Percentiles rank a stretch among this genome's conserved stretches.
phyloP scores from a whole-genome alignment of 2,797 vertebrate genomes.

The Chelidonichthys spinosus region DNA sequence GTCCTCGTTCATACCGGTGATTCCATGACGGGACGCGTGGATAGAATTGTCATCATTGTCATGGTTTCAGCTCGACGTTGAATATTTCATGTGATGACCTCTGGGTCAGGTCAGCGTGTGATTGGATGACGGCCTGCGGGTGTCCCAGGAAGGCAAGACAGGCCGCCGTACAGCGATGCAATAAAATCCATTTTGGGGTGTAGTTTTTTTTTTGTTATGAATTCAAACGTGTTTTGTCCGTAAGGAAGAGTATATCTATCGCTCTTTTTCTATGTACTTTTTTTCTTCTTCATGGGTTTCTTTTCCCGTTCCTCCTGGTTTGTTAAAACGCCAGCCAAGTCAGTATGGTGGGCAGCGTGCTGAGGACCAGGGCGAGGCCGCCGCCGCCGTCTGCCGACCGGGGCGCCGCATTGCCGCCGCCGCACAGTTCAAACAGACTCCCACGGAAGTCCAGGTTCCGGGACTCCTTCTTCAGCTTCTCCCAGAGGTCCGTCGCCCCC shows the following conservation, averaged over 20 bases:
- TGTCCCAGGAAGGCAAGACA: conserved; percentile 60
- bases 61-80: conserved; percentile 70
- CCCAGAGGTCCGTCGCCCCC: conserved; percentile 96
- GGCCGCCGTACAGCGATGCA: conserved; percentile 37
- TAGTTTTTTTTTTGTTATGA: conserved; percentile 75
- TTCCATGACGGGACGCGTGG: conserved; percentile 69
- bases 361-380: conserved; percentile 85
- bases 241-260: conserved; percentile 41
- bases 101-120: conserved; percentile 72
- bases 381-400: conserved; percentile 72
- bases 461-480: conserved; percentile 97
- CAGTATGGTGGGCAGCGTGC: conserved; percentile 87
- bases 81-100: conserved; percentile 80
- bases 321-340: conserved; percentile 92
- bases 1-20: conserved; percentile 75
- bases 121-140: conserved; percentile 69
- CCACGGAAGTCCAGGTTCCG: conserved; percentile 96
- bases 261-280: conserved; percentile 37
- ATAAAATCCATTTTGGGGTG: conserved; percentile 85
- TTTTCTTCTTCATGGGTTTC: conserved; percentile 43
- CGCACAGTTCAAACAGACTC: conserved; percentile 98
- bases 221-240: conserved; percentile 58
- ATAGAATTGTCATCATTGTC: conserved; percentile 77
- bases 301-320: conserved; percentile 40
- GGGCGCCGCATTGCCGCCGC: conserved; percentile 85